These are phyloP conservation scores for Aspidapion aeneum DNA, from an alignment of 2,888 invertebrate genomes.

Conservation along the genomic window DNA sequence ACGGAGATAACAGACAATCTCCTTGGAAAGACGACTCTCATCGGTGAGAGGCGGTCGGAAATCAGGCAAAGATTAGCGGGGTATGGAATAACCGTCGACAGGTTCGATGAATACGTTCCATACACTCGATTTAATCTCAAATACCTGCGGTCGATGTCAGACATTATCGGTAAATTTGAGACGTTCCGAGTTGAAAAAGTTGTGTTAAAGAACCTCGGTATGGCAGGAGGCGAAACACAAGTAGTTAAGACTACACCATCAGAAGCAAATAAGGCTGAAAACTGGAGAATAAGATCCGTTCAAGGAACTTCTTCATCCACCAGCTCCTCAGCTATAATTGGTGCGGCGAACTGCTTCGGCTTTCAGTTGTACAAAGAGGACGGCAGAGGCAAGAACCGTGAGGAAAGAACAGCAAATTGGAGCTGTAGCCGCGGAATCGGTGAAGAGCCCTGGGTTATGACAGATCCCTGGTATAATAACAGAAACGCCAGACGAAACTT, in stretches of 20 bases:
- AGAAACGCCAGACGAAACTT: constrained; percentile 19
- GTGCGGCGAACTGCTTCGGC: constrained; percentile 29
- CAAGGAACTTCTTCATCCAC: constrained; percentile 27
- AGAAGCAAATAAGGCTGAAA: constrained; percentile 20
- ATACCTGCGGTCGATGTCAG: constrained; percentile 23
- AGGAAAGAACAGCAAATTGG: constrained; percentile 27
- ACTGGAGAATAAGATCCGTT: constrained; percentile 25
- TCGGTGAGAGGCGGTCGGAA: constrained; percentile 30
- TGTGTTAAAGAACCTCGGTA: constrained; percentile 22
- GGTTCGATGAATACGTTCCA: constrained; percentile 28
- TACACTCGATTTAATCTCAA: constrained; percentile 24
- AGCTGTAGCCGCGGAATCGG: no score
- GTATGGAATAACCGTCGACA: constrained; percentile 28
- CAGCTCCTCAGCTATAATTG: constrained; percentile 28
- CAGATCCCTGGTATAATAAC: constrained; percentile 23
- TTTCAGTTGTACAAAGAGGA: constrained; percentile 31
- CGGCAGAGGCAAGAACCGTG: constrained; percentile 18
- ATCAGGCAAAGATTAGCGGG: constrained; percentile 26
- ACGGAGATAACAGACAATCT: constrained; percentile 28
- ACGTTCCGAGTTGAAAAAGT: constrained; percentile 30
- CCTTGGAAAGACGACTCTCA: constrained; percentile 26
- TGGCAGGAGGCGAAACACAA: constrained; percentile 31
- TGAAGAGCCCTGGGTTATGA: constrained; percentile 18
- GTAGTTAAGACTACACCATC: constrained; percentile 25
- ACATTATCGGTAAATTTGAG: constrained; percentile 28